Conservation (phyloP, 2,888 invertebrate species). For the Tipula helvola region DNA sequence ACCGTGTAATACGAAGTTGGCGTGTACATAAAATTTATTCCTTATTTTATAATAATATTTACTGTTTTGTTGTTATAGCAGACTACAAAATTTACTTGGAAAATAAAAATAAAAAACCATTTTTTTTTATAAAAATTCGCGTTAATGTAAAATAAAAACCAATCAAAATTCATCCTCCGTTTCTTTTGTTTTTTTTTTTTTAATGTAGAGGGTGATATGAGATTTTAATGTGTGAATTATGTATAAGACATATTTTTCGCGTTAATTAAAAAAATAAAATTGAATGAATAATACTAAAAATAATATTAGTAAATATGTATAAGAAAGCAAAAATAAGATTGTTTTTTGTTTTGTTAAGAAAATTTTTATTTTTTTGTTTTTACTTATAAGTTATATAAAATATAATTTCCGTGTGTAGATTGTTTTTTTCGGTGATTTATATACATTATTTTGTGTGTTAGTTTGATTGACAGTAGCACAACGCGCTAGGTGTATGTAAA, state of each 20-base stretch:
- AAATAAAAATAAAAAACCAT: background rate
- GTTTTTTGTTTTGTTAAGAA: background rate
- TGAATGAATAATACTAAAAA: background rate
- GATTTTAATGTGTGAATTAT: background rate
- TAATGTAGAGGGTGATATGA: background rate
- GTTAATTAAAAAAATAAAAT: background rate
- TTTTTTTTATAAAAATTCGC: background rate
- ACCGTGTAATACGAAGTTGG: background rate
- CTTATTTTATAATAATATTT: background rate
- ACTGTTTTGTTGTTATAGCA: background rate
- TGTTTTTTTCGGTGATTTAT: background rate
- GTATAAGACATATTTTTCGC: background rate
- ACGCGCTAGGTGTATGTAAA: background rate
- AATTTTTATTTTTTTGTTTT: background rate
- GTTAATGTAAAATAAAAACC: background rate
- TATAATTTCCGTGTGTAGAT: background rate
- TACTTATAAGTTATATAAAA: background rate
- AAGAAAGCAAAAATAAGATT: background rate
- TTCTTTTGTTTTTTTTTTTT: background rate
- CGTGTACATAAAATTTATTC: background rate
- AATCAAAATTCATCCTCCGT: background rate
- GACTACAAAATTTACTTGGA: background rate
- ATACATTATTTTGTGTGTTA: background rate
- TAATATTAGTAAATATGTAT: background rate
- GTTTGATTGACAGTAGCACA: constrained; percentile 4